phyloP scores from a whole-genome alignment of 2,797 vertebrate species.

The Fratercula arctica region DNA sequence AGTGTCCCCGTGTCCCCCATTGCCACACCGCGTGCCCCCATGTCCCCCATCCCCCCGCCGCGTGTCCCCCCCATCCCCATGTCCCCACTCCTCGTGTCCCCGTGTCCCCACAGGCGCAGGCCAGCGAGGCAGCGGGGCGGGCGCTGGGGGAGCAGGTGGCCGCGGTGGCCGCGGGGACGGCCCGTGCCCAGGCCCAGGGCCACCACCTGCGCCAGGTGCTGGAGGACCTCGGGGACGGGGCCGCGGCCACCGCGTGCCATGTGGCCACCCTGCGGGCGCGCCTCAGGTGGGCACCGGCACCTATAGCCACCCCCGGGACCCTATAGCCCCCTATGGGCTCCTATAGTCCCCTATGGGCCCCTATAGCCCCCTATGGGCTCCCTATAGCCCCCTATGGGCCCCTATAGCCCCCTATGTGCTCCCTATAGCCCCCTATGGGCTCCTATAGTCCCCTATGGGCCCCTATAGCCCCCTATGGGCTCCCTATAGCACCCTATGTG shows the following conservation, averaged over 20 bases:
- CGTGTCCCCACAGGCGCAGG: neutral
- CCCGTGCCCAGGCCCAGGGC: neutral
- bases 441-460: too few relatives aligned
- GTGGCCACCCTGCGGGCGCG: neutral
- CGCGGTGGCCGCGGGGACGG: neutral
- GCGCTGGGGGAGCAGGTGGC: neutral
- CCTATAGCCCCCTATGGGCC: neutral
- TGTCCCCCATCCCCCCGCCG: too few relatives aligned
- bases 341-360: neutral
- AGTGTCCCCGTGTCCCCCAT: too few relatives aligned
- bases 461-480: neutral
- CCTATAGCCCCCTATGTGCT: too few relatives aligned
- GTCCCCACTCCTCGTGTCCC: neutral
- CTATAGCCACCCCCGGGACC: too few relatives aligned
- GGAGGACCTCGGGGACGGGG: neutral
- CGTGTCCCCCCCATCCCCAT: too few relatives aligned
- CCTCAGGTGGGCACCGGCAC: neutral
- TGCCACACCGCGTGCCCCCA: too few relatives aligned
- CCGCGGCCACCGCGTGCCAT: neutral
- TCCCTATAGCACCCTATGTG: too few relatives aligned
- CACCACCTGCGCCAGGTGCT: neutral
- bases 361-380: neutral
- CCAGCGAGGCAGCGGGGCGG: neutral
- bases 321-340: too few relatives aligned
- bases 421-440: too few relatives aligned